Base-by-base conservation (phyloP, 1,140 invertebrate species). In the Pygmarrhopalites habei region DNA sequence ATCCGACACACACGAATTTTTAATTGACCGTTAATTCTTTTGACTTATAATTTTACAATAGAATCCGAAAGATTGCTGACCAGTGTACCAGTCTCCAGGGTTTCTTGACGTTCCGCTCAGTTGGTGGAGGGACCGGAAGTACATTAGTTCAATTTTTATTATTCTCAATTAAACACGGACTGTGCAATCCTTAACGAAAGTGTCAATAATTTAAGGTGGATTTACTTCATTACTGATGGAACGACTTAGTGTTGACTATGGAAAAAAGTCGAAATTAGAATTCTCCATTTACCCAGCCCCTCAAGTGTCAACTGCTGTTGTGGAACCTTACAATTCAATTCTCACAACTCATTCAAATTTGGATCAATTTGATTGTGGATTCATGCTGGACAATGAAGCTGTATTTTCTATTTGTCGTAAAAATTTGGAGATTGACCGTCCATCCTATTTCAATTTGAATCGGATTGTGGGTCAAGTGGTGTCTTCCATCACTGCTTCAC, bases 361-460 rank as follows among this genome's bases (percentile, higher is more conserved):
- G 60, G 82, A 86, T 69, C 82, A 86, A 71, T 82, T 83, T 1
- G 85, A 86, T 72, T 85, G 82, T 72, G 83, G 83, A 28, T 85
- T 86, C 73, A 82, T 83, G 82, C 79, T 82, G 21, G 79, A 82
- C 72, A 75, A 82, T 75, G 89, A 92, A 75, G 89, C 89, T 67
- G 92, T 93, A 73, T 94, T 92, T 70, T 90, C 94, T 74, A 92
- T 94, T 75, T 94, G 91, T 77, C 81, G 88, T 46, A 82, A 88
- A 46, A 92, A 92, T 74, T 75, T 94, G 72, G 89, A 92, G 76
- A 90, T 94, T 67, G 88, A 90, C 71, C 81, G 88, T 43, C 89
- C 89, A 19, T 88, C 86, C 10, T 90, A 89, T 80, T 82, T 81
- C 73, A 89, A 86, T 75, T 78, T 86, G 71, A 90, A 90, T 75